Evolutionary conservation across 2,888 invertebrate genomes (phyloP).

Genomic region (Lithophane ornitopus): DNA sequence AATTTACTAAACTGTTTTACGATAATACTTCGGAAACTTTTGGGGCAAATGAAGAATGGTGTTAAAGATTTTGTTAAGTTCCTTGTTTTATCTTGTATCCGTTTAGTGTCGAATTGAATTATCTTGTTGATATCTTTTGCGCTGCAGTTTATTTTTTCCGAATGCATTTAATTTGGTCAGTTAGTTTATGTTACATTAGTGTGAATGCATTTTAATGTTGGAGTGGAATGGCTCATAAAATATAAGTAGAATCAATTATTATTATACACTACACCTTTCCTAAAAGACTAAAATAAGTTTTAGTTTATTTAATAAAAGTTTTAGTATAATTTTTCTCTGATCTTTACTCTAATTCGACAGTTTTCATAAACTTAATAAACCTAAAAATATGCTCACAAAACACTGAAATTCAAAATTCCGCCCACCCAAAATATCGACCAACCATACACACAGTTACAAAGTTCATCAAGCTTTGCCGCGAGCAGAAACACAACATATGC

Average conservation of each 20-base stretch:
- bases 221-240: neutral
- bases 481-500: constrained; percentile 80
- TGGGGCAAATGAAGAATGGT: constrained; percentile 8
- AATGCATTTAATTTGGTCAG: constrained; percentile 8
- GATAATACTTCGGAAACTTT: constrained; percentile 57
- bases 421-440: constrained; percentile 3
- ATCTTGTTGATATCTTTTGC: constrained; percentile 11
- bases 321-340: neutral
- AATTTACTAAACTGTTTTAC: constrained; percentile 72
- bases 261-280: too few relatives aligned
- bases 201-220: neutral
- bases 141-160: neutral
- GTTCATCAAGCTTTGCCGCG: constrained; percentile 41
- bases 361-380: neutral
- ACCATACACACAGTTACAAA: constrained; percentile 42
- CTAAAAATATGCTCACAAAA: constrained; percentile 2
- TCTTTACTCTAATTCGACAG: neutral
- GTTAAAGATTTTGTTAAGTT: constrained; percentile 26
- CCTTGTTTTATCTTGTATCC: constrained; percentile 22
- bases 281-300: neutral
- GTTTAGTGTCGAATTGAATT: constrained; percentile 28
- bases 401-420: neutral
- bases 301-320: neutral
- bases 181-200: neutral
- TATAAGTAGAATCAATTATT: neutral